Evolutionary conservation across 2,113 vertebrate species (phyloP), one percentile per base, ranked within the genome.

Genomic region (Hystrix cristata): DNA sequence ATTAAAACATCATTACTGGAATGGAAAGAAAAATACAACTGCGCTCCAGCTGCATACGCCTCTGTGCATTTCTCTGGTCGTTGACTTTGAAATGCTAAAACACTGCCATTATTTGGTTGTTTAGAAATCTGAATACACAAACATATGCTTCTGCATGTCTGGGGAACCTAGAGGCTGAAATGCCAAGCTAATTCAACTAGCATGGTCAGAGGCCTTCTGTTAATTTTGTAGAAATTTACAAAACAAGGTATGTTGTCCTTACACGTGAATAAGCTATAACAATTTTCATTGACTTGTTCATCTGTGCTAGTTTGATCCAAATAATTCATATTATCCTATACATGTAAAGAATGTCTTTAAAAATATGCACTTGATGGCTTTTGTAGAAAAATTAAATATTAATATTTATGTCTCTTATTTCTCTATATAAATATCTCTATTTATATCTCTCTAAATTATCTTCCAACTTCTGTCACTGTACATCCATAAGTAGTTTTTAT

Each of bases 21-120:
- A 83, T 46, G 38, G 87, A 31, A 86, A 72, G 60, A 67, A 82
- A 46, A 96, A 48, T 19, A 43, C 86, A 55, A 55, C 71, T 85
- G 60, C 31, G 69, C 34, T 65, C 95, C 95, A 97, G 96, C 62
- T 96, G 95, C 69, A 91, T 83, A 80, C 82, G 92, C 92, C 95
- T 95, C 95, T 97, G 88, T 79, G 57, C 93, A 76, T 89, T 79
- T 94, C 83, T 72, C 78, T 95, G 67, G 43, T 79, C 67, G 55
- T 91, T 96, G 55, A 80, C 97, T 98, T 97, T 88, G 94, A 97
- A 98, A 98, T 82, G 74, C 48, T 82, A 72, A 97, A 90, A 34
- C 15, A 13, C 91, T 87, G 31, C 60, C 13, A 18, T 93, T 46
- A 21, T 79, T 82, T 94, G 86, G 48, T 87, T 92, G 87, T 94